Base-by-base conservation (phyloP, 2,797 vertebrate genomes). In the Anas capensis region DNA sequence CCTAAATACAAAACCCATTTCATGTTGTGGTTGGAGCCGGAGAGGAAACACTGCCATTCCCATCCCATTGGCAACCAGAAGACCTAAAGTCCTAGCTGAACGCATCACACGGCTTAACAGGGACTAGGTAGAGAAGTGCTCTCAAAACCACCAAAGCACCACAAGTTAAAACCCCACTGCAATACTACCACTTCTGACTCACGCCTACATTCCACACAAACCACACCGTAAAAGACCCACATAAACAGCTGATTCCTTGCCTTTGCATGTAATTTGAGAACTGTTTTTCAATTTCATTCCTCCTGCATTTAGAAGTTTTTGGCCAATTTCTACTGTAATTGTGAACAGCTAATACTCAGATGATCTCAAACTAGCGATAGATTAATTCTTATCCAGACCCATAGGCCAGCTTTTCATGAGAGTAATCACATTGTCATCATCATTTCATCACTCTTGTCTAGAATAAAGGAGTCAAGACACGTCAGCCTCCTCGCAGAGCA, bases 311-410 rank as follows among this genome's bases (percentile, higher is more conserved):
- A 73, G 8, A 82, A 82, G 60, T 11, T 44, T 77, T 77, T 17
- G 27, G 16, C 38, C 71, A n/a, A 62, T 64, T 89, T 73, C 60
- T 91, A 18, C 27, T 12, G 4, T 26, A 82, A 86, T 61, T 8
- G 3, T 21, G 6, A 15, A 60, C 21, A 88, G 65, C 40, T 15
- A 12, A 9, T n/a, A 64, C 31, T 76, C 19, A 54, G 20, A 49
- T 31, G 8, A 72, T 15, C 21, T 57, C 14, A 3, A 71, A 53
- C 34, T 1, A 82, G 38, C n/a, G 60, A 5, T 0, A 66, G 29
- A 60, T 44, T 7, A 73, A 87, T 48, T 78, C 14, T 58, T 34
- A 76, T 10, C 10, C 36, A 81, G n/a, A 12, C 81, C 65, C 56
- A 49, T 48, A 91, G 51, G 77, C 4, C 38, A 62, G 34, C 29